These are phyloP conservation scores for Heliornis fulica DNA, from an alignment of 2,113 vertebrate genomes.

Conservation along the genomic window DNA sequence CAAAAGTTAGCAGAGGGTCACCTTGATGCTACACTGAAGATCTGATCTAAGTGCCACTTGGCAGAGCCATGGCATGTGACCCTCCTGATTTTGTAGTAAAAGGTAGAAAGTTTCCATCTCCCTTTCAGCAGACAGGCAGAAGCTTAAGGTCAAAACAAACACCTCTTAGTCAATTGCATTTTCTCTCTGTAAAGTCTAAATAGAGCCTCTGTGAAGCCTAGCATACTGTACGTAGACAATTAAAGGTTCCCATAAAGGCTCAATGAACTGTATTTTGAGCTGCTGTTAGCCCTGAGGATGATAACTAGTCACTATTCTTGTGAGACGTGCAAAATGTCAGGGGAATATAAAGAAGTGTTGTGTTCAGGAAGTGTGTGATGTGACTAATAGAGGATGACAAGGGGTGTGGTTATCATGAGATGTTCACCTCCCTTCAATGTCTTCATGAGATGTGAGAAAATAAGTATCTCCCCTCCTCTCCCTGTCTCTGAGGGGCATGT, in stretches of 20 bases:
- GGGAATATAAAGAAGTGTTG: slow-evolving; percentile 56
- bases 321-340: slow-evolving; percentile 76
- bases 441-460: slow-evolving; percentile 50
- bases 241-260: slow-evolving; percentile 26
- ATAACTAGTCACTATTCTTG: slow-evolving; percentile 41
- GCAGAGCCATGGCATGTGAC: background rate
- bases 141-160: background rate
- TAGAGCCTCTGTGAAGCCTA: background rate
- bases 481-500: slow-evolving; percentile 26
- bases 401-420: slow-evolving; percentile 72
- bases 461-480: background rate
- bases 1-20: background rate
- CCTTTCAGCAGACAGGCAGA: background rate
- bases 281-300: slow-evolving; percentile 38
- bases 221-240: background rate
- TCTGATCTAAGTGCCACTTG: background rate
- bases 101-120: background rate
- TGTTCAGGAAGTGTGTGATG: slow-evolving; percentile 66
- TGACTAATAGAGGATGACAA: slow-evolving; percentile 75
- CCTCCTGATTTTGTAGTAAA: background rate
- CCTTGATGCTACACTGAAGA: background rate
- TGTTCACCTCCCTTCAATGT: slow-evolving; percentile 57
- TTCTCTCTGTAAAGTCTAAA: slow-evolving; percentile 14
- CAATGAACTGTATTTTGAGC: slow-evolving; percentile 27
- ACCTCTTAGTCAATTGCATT: background rate